Evolutionary conservation across 2,888 invertebrate genomes (phyloP), one percentile per base, ranked within the genome.

Genomic region (Dinocampus coccinellae): DNA sequence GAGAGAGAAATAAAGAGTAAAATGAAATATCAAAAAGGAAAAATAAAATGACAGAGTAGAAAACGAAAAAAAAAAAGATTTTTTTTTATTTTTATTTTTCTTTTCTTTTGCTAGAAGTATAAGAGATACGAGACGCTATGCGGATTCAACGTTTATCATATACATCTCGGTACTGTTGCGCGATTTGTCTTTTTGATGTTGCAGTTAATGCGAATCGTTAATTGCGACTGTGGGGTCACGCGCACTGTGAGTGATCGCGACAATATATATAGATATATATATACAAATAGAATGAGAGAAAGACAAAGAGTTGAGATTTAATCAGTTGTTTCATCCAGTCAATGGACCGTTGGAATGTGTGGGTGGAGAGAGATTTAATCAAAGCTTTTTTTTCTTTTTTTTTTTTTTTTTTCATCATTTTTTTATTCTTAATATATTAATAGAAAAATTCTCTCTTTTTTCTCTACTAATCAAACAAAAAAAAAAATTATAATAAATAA

Each of bases 181-280:
- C 80, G 78, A 81, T 82, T 82, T 82, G 81, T 82, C 82, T 82
- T 82, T 81, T 79, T 79, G 78, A 82, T 82, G 82, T 82, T 79
- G 80, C 79, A 76, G 73, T 78, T 76, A 81, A 82, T 82, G 80
- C 79, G 80, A 82, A 81, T 80, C 78, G 81, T 80, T 82, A 82
- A 82, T 82, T 82, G 82, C 82, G 78, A 77, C 76, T 74, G 75
- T 26, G 3, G n/a, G 39, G 9, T 2, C 13, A n/a, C 39, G 39
- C 39, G n/a, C 3, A n/a, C 64, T 36, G 81, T 79, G 78, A 78
- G 79, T 74, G 78, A 81, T 80, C 75, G 79, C 76, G 70, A 70
- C 70, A 70, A 70, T 70, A 58, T n/a, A n/a, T n/a, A n/a, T n/a
- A 58, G 24, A n/a, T 29, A 58, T 52, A 42, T 33, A 22, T 16